These are phyloP conservation scores for Antheraea assamensis DNA, from an alignment of 2,888 invertebrate genomes.

Conservation along the genomic window DNA sequence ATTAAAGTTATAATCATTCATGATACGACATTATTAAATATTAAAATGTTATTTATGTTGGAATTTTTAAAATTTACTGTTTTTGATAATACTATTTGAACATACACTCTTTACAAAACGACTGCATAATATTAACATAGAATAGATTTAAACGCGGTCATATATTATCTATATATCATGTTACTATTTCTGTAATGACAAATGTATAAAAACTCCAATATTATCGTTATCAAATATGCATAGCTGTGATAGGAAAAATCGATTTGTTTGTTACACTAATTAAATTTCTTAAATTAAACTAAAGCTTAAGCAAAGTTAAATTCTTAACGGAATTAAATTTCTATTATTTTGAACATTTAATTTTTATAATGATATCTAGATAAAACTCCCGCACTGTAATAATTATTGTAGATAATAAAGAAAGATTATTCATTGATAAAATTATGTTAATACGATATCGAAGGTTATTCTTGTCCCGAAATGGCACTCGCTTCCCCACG, in stretches of 20 bases:
- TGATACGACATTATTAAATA: background rate
- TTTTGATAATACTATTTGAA: background rate
- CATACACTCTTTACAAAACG: background rate
- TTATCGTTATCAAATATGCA: background rate
- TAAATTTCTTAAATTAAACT: background rate
- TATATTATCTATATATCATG: background rate
- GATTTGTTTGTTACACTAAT: background rate
- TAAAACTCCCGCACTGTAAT: background rate
- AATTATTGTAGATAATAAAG: conserved; percentile 13
- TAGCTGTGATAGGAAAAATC: background rate
- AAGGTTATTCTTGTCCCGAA: conserved; percentile 51
- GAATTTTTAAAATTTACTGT: background rate
- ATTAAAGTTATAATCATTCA: too few relatives aligned
- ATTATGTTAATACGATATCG: conserved; percentile 42
- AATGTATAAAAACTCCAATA: background rate
- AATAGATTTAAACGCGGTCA: background rate
- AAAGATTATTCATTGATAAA: conserved; percentile 20
- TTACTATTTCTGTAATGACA: background rate
- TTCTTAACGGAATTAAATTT: too few relatives aligned
- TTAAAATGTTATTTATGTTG: background rate
- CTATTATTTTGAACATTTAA: background rate
- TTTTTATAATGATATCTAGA: background rate
- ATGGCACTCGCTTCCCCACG: conserved; percentile 71
- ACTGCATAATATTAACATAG: background rate
- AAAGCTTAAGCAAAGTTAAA: too few relatives aligned